Evolutionary conservation across 2,113 vertebrate species (phyloP).

Genomic region (Alectura lathami): DNA sequence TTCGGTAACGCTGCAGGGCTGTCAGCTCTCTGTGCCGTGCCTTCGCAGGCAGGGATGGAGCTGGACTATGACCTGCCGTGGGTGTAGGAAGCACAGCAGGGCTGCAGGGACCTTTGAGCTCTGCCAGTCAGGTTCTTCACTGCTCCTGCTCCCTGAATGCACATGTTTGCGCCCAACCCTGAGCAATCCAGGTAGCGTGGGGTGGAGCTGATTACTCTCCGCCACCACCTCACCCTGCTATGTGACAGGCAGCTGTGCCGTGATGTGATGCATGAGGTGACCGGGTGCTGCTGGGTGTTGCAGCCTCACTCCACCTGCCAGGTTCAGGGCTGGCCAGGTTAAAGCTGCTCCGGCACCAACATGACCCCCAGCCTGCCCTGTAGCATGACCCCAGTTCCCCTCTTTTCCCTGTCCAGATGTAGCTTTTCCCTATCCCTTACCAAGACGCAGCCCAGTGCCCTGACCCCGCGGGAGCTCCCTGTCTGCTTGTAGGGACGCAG

Average conservation of each 20-base stretch:
- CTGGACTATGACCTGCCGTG: conserved; percentile 20
- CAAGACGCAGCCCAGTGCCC: neutral
- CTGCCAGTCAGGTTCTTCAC: neutral
- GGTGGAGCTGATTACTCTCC: neutral
- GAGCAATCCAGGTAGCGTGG: neutral
- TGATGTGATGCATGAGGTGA: neutral
- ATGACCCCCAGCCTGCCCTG: no score
- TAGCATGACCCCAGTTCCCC: neutral
- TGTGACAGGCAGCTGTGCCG: rapidly evolving
- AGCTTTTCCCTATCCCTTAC: rapidly evolving
- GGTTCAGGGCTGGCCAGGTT: neutral
- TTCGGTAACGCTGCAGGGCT: neutral
- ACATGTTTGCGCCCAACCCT: neutral
- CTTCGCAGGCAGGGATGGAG: neutral
- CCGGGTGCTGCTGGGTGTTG: neutral
- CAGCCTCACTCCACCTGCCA: neutral
- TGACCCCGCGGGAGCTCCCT: neutral
- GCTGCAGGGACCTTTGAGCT: conserved; percentile 20
- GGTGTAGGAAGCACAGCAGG: neutral
- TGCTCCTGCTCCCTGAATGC: neutral
- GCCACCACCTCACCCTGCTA: neutral
- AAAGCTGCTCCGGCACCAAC: neutral
- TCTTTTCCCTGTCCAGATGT: neutral
- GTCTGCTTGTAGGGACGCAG: no score
- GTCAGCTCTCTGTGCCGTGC: rapidly evolving